These are phyloP conservation scores for Chrysodeixis includens DNA, from an alignment of 2,888 invertebrate genomes.

Conservation along the genomic window DNA sequence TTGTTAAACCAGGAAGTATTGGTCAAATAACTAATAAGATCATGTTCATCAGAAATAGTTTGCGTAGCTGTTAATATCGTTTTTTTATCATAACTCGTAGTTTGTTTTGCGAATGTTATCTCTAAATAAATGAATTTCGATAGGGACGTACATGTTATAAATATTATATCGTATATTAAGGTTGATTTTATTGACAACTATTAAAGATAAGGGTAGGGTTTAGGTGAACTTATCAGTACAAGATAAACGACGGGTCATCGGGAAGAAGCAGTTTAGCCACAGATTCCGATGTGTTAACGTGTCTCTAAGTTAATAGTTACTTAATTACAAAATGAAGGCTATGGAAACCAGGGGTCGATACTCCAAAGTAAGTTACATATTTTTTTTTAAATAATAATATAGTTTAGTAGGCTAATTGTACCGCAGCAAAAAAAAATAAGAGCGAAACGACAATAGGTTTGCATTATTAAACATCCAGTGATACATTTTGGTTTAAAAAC, in stretches of 20 bases:
- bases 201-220: slow-evolving; percentile 67
- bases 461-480: no score
- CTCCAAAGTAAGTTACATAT: slow-evolving; percentile 43
- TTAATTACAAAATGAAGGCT: slow-evolving; percentile 67
- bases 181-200: slow-evolving; percentile 70
- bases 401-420: no score
- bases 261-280: slow-evolving; percentile 59
- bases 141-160: slow-evolving; percentile 10
- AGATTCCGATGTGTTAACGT: slow-evolving; percentile 58
- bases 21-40: no score
- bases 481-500: no score
- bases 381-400: no score
- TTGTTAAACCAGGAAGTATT: no score
- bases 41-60: no score
- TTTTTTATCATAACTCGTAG: not conserved
- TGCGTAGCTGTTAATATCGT: not conserved
- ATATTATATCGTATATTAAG: slow-evolving; percentile 31
- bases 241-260: slow-evolving; percentile 67
- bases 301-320: slow-evolving; percentile 30
- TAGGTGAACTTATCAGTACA: slow-evolving; percentile 66
- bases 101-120: slow-evolving; percentile 25
- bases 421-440: no score
- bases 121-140: slow-evolving; percentile 20
- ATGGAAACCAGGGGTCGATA: slow-evolving; percentile 67
- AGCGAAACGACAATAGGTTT: no score